Base-by-base conservation (phyloP, 2,888 invertebrate genomes). In the Nipponacmea schrenckii region DNA sequence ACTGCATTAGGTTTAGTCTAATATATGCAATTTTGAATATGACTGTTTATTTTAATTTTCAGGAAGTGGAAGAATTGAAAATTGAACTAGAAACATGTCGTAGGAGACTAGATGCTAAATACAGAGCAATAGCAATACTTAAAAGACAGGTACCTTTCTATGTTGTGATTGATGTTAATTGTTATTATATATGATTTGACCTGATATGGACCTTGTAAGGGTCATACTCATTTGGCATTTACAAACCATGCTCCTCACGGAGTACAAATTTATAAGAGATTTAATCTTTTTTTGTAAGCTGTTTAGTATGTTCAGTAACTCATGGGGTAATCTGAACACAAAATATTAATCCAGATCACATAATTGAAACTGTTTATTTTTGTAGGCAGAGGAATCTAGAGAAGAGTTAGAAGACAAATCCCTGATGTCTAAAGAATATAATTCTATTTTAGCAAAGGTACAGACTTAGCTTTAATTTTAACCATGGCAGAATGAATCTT, bases 41-140 rank as follows among this genome's bases (percentile, higher is more conserved):
- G 27, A n/a, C 39, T 68, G 8, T 26, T 62, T 44, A 5, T 69
- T 74, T 39, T 69, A 4, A 70, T 46, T 74, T 74, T 10, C 73
- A 86, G 86, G 86, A 86, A 72, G 84, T 86, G 56, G 85, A 85
- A 71, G 83, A 85, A 68, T 71, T 86, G 46, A 84, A 83, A 64
- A 72, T 74, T 27, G 85, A 86, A 66, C 68, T 86, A 50, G 85
- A 86, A 63, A 82, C 80, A 14, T 85, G 85, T 78, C 83, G 83
- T 65, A 80, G 79, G 68, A 77, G 84, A 62, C 76, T 85, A 24
- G 85, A 85, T 73, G 83, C 86, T 62, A 85, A 85, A 74, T 85
- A 85, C 74, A 79, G 81, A 73, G 85, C 86, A 31, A 85, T 86
- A 62, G 79, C 82, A 64, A 84, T 86, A 24, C 76, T 86, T 8